Evolutionary conservation across 2,888 invertebrate genomes (phyloP).

Genomic region (Baccha elongata): DNA sequence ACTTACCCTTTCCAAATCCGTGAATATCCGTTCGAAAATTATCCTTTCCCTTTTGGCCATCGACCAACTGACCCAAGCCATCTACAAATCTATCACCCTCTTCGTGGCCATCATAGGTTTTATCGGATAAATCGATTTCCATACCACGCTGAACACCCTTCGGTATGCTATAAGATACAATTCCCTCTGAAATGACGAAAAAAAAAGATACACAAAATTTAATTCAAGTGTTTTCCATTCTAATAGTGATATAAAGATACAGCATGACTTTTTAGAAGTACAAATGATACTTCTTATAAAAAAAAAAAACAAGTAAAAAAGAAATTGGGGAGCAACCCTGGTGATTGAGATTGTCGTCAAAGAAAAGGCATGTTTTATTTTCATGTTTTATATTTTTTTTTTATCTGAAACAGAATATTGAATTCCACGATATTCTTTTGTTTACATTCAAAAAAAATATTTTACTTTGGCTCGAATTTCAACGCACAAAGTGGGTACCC

Average conservation of each 20-base stretch:
- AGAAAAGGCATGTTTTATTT: slow-evolving; percentile 36
- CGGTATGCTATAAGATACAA: slow-evolving; percentile 90
- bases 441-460: slow-evolving; percentile 59
- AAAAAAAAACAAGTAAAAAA: neutral
- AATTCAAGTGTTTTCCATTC: slow-evolving; percentile 59
- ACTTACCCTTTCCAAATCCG: slow-evolving; percentile 87
- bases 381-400: neutral
- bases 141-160: slow-evolving; percentile 88
- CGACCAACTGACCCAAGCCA: slow-evolving; percentile 91
- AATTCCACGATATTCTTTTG: slow-evolving; percentile 49
- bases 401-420: slow-evolving; percentile 13
- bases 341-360: slow-evolving; percentile 61
- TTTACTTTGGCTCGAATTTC: slow-evolving; percentile 60
- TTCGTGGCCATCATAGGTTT: slow-evolving; percentile 89
- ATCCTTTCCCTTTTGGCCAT: slow-evolving; percentile 89
- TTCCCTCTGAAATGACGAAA: slow-evolving; percentile 85
- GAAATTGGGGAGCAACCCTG: slow-evolving; percentile 26
- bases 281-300: slow-evolving; percentile 10
- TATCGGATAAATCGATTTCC: slow-evolving; percentile 90
- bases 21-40: slow-evolving; percentile 88
- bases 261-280: slow-evolving; percentile 5
- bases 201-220: slow-evolving; percentile 41
- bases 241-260: slow-evolving; percentile 44
- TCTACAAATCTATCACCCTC: slow-evolving; percentile 86
- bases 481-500: slow-evolving; percentile 36